These are phyloP conservation scores for Periparus ater DNA, from an alignment of 2,797 vertebrate species.

Conservation along the genomic window DNA sequence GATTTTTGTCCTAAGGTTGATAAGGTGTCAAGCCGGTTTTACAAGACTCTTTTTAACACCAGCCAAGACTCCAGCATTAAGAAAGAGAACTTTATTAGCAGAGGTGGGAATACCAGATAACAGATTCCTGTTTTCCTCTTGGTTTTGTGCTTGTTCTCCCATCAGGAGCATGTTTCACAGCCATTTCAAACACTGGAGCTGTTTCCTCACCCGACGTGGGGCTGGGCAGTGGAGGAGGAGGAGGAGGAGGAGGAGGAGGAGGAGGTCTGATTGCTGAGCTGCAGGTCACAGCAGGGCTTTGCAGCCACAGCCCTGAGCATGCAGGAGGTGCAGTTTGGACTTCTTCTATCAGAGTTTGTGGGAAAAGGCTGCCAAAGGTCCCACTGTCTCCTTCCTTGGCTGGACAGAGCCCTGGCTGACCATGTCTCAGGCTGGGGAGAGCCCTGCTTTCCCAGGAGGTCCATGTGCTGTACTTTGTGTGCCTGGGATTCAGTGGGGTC, in stretches of 20 bases:
- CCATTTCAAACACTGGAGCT: neutral
- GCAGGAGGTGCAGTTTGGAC: neutral
- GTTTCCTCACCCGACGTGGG: neutral
- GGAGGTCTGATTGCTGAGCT: neutral
- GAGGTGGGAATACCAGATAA: neutral
- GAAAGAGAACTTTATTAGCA: neutral
- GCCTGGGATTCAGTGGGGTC: neutral
- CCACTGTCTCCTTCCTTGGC: neutral
- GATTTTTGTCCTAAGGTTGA: neutral
- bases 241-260: neutral
- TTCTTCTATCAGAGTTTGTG: neutral
- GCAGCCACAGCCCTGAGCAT: neutral
- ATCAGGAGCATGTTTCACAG: neutral
- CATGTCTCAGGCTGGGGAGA: neutral
- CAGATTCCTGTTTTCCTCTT: neutral
- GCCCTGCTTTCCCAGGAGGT: neutral
- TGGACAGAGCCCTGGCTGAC: neutral
- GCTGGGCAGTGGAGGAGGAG: neutral
- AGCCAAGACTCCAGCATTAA: neutral
- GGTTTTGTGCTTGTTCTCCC: neutral
- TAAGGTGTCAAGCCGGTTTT: constrained; percentile 10
- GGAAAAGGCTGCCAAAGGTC: neutral
- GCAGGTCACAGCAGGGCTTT: neutral
- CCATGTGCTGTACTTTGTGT: neutral
- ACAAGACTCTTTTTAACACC: neutral